Base-by-base conservation (phyloP, 2,797 vertebrate species). In the Chromis chromis region DNA sequence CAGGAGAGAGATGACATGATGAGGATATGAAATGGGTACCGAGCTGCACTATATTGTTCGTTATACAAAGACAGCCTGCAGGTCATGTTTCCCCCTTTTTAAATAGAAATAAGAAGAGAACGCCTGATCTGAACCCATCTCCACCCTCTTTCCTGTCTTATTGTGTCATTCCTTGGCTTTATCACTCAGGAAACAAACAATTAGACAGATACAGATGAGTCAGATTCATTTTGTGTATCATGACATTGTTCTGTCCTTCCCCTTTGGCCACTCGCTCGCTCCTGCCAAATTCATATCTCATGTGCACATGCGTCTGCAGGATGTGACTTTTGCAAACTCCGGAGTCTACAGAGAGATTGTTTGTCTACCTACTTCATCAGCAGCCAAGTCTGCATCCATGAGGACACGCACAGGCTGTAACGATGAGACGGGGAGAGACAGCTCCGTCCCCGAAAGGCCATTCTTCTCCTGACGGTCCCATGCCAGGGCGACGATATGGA, bases 211-310 rank as follows among this genome's bases (percentile, higher is more conserved):
- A 78, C 54, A 74, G 82, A 86, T 76, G 81, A 82, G 74, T 49
- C 68, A 65, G 54, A 84, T 67, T 79, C 48, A 57, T 80, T 66
- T 61, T 77, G 53, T 60, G 54, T 36, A 57, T 21, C 25, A 6
- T 28, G 72, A 74, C 86, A 93, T 94, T 94, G 91, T 94, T 88
- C 84, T 79, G 85, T 67, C 78, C 78, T 91, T 89, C 85, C 89
- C 57, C 75, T 83, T 33, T 25, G 0, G 27, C 70, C 66, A 17
- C 70, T 28, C 1, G 52, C 19, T 27, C 50, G 31, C 24, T 12
- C 75, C 53, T 21, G 61, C 42, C 60, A 65, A 73, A 81, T 53
- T 68, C 84, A 42, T 87, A 87, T 90, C 89, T 89, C 16, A 2
- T 22, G 12, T 61, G 44, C 66, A 63, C 84, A 90, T 66, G 76